Percentiles rank a stretch among this genome's conserved stretches.
Conservation (phyloP, 2,888 invertebrate genomes). For the Rhodophaea formosa region DNA sequence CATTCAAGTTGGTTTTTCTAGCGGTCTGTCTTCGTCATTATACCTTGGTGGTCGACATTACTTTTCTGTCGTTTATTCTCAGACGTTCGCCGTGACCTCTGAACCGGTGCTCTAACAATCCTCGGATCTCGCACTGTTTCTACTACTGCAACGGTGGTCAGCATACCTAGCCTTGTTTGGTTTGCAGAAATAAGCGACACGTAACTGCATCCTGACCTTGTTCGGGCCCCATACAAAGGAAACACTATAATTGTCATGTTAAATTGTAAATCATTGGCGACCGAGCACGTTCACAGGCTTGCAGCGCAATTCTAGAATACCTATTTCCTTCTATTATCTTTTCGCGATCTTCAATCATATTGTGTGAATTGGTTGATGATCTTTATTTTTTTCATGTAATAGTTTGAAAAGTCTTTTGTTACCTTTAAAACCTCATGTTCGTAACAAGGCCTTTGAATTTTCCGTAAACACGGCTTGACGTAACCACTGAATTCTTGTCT, state of each 20-base stretch:
- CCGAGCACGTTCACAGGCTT: constrained; percentile 2
- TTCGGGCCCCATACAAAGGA: constrained; percentile 28
- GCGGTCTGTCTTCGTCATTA: constrained; percentile 31
- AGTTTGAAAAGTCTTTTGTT: background rate
- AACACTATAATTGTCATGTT: constrained; percentile 19
- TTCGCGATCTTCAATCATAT: constrained; percentile 6
- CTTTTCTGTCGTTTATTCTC: constrained; percentile 54
- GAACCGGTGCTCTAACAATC: constrained; percentile 48
- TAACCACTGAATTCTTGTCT: constrained; percentile 12
- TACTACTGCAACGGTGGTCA: constrained; percentile 51
- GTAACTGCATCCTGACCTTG: constrained; percentile 56
- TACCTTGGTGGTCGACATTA: constrained; percentile 52
- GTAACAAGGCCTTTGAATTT: constrained; percentile 8
- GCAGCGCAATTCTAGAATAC: background rate
- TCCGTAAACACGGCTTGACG: constrained; percentile 6
- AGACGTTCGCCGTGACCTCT: constrained; percentile 71
- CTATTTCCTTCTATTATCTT: constrained; percentile 6
- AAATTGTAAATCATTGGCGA: constrained; percentile 13
- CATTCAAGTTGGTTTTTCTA: constrained; percentile 19
- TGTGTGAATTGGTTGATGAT: constrained; percentile 1
- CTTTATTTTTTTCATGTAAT: background rate
- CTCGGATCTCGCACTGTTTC: constrained; percentile 54
- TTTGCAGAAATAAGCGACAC: constrained; percentile 52
- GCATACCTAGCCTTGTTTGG: constrained; percentile 68
- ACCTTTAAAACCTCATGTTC: background rate